Base-by-base conservation (phyloP, 1,140 invertebrate species). In the Dinothrombium tinctorium region DNA sequence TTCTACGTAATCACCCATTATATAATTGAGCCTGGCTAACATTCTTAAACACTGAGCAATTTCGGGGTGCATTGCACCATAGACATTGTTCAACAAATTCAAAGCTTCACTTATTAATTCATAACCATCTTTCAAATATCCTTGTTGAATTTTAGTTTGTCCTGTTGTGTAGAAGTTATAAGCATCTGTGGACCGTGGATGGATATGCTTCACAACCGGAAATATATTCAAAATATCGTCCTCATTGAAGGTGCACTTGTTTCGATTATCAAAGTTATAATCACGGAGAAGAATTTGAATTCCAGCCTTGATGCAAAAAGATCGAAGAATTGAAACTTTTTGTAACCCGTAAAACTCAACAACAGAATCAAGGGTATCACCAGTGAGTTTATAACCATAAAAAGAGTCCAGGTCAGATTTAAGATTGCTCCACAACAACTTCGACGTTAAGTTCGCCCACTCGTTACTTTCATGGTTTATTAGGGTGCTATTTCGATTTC, bases 161-260 rank as follows among this genome's bases (percentile, higher is more conserved):
- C 89, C 89, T 26, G 86, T 90, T 15, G 82, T 87, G 57, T 94
- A 95, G 59, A 96, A 94, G 51, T 89, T 89, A 57, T 86, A 94
- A 2, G 90, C 90, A 63, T 98, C 90, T 7, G 79, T 80, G 14
- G 89, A 86, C 71, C 82, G 71, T 7, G 89, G 89, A 63, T 89
- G 86, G 54, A 95, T 84, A 65, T 96, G 87, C 64, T 96, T 96
- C 6, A 95, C 89, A 49, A 92, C 72, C 1, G 90, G 90, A 65
- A 89, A 94, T 33, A 95, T 77, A 59, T 95, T 96, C 41, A 94
- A 63, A 46, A 96, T 82, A 56, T 96, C 89, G 48, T 94, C 79
- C 52, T 90, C 82, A 42, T 69, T 72, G 60, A 96, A 96, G 1
- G 81, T 72, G 8, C 76, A 71, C 47, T 80, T 76, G 57, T 77